A percentile compares a stretch with the other conserved stretches of the same genome.
Conservation (phyloP, 2,113 vertebrate species). For the Syngnathus floridae region DNA sequence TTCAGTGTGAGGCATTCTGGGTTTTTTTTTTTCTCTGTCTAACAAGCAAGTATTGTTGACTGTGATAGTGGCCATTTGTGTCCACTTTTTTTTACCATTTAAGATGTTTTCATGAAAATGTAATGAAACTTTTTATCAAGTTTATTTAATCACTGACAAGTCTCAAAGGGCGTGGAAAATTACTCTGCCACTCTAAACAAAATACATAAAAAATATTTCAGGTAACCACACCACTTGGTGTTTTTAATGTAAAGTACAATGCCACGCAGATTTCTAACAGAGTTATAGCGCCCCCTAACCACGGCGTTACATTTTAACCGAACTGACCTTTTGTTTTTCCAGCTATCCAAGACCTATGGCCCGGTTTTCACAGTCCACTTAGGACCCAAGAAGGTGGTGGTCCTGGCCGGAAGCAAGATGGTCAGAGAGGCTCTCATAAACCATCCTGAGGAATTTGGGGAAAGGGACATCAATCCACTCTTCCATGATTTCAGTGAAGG, state of each 20-base stretch:
- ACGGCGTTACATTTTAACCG: neutral
- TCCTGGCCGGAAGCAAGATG: conserved; percentile 40
- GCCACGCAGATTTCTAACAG: too few species aligned
- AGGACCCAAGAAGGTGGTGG: conserved; percentile 62
- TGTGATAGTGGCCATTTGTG: too few species aligned
- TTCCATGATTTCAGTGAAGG: conserved; percentile 36
- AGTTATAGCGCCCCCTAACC: too few species aligned
- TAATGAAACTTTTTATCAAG: too few species aligned
- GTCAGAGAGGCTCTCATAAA: conserved; percentile 45
- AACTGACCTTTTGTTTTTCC: neutral
- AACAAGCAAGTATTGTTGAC: neutral
- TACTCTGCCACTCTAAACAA: too few species aligned
- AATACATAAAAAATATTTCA: too few species aligned
- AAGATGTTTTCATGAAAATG: too few species aligned
- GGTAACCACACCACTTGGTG: too few species aligned
- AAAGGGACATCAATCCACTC: conserved; percentile 41
- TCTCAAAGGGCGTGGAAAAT: too few species aligned
- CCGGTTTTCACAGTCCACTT: conserved; percentile 74
- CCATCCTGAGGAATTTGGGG: conserved; percentile 30
- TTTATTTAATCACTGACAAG: too few species aligned
- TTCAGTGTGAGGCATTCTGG: conserved; percentile 28
- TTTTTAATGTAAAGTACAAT: too few species aligned
- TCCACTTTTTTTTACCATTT: too few species aligned
- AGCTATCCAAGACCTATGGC: conserved; percentile 79
- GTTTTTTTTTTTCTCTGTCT: neutral